Conservation (phyloP, 2,797 vertebrate species). For the Typhlichthys subterraneus region DNA sequence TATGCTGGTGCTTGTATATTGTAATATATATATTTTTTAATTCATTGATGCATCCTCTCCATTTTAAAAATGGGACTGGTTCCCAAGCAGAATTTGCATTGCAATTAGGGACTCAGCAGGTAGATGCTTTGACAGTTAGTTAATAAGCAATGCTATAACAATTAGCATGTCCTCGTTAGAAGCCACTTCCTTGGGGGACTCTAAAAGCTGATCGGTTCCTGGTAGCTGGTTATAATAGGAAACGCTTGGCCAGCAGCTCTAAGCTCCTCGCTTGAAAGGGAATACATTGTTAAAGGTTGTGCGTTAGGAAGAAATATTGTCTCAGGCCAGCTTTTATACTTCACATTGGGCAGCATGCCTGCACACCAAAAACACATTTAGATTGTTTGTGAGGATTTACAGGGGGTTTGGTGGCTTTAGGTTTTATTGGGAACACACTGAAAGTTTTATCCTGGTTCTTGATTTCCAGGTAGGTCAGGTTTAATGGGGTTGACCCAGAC, state of each 20-base stretch:
- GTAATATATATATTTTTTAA: background rate
- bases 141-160: constrained; percentile 21
- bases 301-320: too few species aligned
- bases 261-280: background rate
- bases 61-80: constrained; percentile 16
- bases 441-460: too few species aligned
- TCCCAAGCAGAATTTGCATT: constrained; percentile 19
- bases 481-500: too few species aligned
- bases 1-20: too few species aligned
- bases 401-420: too few species aligned
- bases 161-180: constrained; percentile 17
- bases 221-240: background rate
- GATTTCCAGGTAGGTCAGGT: too few species aligned
- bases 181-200: constrained; percentile 3
- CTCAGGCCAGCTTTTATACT: too few species aligned
- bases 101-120: constrained; percentile 20
- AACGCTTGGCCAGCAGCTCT: background rate
- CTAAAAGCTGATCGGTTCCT: constrained; percentile 3
- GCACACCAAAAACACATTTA: too few species aligned
- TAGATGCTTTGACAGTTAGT: constrained; percentile 18
- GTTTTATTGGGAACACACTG: too few species aligned
- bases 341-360: too few species aligned
- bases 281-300: background rate
- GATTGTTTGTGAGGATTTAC: too few species aligned
- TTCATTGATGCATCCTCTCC: constrained; percentile 4